Evolutionary conservation across 2,113 vertebrate genomes (phyloP).

Genomic region (Lates calcarifer): DNA sequence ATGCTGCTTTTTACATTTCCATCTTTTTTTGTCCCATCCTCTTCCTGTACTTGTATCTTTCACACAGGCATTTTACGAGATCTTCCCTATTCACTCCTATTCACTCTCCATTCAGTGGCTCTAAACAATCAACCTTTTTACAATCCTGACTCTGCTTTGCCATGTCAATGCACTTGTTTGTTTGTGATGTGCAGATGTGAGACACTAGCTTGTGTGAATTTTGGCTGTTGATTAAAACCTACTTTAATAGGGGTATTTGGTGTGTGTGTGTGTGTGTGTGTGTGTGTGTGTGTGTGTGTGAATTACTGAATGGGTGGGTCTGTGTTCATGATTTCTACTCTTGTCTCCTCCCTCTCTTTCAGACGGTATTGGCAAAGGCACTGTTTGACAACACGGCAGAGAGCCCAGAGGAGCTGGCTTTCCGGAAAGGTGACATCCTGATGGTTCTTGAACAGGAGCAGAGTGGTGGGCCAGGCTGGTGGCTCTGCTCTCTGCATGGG

Average conservation of each 20-base stretch:
- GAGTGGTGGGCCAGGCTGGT: slow-evolving; percentile 86
- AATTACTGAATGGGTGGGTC: background rate
- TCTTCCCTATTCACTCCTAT: slow-evolving; percentile 53
- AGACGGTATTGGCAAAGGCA: slow-evolving; percentile 92
- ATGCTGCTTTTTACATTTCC: slow-evolving; percentile 6
- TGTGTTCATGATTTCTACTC: slow-evolving; percentile 3
- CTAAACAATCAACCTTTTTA: slow-evolving; percentile 62
- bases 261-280: slow-evolving; percentile 6
- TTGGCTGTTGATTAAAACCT: slow-evolving; percentile 30
- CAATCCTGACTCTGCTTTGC: slow-evolving; percentile 34
- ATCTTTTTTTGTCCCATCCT: background rate
- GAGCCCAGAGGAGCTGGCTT: slow-evolving; percentile 92
- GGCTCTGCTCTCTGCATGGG: slow-evolving; percentile 92
- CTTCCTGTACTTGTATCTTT: slow-evolving; percentile 2
- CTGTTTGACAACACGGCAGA: slow-evolving; percentile 93
- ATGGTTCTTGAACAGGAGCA: slow-evolving; percentile 90
- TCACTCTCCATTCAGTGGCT: slow-evolving; percentile 57
- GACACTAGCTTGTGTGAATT: slow-evolving; percentile 24
- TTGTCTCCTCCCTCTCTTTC: slow-evolving; percentile 32
- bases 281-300: slow-evolving; percentile 9
- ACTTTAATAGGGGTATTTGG: slow-evolving; percentile 26
- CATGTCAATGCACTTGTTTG: slow-evolving; percentile 66
- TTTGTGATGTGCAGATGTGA: slow-evolving; percentile 49
- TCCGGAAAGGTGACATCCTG: slow-evolving; percentile 93
- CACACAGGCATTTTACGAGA: slow-evolving; percentile 21